Percentiles rank a stretch among this genome's conserved stretches.
These are phyloP conservation scores for Bursaphelenchus okinawaensis DNA, from an alignment of 2,888 invertebrate species.

Conservation along the genomic window DNA sequence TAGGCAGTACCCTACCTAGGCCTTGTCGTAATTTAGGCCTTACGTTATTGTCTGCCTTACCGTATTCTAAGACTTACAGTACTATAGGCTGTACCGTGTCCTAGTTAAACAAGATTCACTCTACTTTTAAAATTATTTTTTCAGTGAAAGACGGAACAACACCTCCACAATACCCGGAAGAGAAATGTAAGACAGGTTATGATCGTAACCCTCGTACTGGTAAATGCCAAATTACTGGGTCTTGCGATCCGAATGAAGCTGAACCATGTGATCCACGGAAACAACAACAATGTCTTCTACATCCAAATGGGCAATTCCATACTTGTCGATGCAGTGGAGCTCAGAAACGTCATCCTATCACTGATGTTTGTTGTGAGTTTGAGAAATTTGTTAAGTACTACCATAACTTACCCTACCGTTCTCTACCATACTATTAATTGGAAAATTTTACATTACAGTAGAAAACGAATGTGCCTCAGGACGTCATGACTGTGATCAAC, in stretches of 20 bases:
- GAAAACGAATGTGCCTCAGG: conserved; percentile 46
- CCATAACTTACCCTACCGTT: too few relatives aligned
- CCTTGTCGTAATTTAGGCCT: too few relatives aligned
- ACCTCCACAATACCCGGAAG: neutral
- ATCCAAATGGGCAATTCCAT: conserved; percentile 12
- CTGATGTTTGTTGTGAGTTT: conserved; percentile 43
- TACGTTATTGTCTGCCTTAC: too few relatives aligned
- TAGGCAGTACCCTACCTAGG: too few relatives aligned
- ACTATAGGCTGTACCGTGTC: too few relatives aligned
- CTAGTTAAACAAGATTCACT: too few relatives aligned
- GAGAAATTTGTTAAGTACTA: too few relatives aligned
- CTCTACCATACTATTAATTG: neutral
- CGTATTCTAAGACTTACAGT: too few relatives aligned
- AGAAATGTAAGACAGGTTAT: conserved; percentile 38
- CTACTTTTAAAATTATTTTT: too few relatives aligned
- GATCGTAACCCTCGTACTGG: conserved; percentile 37
- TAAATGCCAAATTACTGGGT: conserved; percentile 41
- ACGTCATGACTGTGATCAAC: conserved; percentile 39
- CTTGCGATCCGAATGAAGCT: conserved; percentile 45
- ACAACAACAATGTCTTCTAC: conserved; percentile 32
- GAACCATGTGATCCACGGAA: conserved; percentile 44
- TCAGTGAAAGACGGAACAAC: neutral
- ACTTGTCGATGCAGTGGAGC: conserved; percentile 46
- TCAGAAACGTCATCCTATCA: conserved; percentile 47
- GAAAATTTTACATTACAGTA: conserved; percentile 44